These are phyloP conservation scores for Crenuchus spilurus DNA, from an alignment of 2,797 vertebrate genomes.

Conservation along the genomic window DNA sequence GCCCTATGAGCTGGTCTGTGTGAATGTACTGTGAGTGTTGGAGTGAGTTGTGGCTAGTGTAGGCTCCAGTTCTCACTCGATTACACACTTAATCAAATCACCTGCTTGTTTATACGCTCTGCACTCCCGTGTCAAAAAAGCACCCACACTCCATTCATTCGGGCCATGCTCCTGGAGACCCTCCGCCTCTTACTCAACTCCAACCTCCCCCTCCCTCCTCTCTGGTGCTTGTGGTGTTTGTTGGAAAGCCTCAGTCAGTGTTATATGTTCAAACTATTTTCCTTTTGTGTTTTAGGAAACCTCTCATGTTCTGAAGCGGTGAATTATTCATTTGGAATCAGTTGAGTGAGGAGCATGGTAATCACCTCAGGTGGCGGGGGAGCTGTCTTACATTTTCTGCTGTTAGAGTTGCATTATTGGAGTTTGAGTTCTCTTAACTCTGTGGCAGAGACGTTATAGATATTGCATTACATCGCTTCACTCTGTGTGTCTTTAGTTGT, in stretches of 20 bases:
- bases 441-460: slow-evolving; percentile 49
- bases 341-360: slow-evolving; percentile 48
- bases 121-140: slow-evolving; percentile 43
- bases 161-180: slow-evolving; percentile 32
- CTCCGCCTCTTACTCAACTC: slow-evolving; percentile 23
- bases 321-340: slow-evolving; percentile 53
- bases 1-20: slow-evolving; percentile 42
- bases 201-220: neutral
- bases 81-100: slow-evolving; percentile 65
- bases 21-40: slow-evolving; percentile 46
- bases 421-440: slow-evolving; percentile 54
- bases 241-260: slow-evolving; percentile 30
- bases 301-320: slow-evolving; percentile 43
- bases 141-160: slow-evolving; percentile 38
- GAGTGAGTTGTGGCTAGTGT: slow-evolving; percentile 43
- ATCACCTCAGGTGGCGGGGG: slow-evolving; percentile 48
- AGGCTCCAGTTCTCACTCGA: slow-evolving; percentile 53
- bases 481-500: slow-evolving; percentile 43
- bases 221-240: slow-evolving; percentile 8
- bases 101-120: slow-evolving; percentile 56
- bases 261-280: slow-evolving; percentile 45
- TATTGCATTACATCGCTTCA: slow-evolving; percentile 54
- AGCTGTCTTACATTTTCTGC: slow-evolving; percentile 49
- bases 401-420: slow-evolving; percentile 53
- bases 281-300: slow-evolving; percentile 32